Evolutionary conservation across 2,113 vertebrate species (phyloP).

Genomic region (Siphamia tubifer): DNA sequence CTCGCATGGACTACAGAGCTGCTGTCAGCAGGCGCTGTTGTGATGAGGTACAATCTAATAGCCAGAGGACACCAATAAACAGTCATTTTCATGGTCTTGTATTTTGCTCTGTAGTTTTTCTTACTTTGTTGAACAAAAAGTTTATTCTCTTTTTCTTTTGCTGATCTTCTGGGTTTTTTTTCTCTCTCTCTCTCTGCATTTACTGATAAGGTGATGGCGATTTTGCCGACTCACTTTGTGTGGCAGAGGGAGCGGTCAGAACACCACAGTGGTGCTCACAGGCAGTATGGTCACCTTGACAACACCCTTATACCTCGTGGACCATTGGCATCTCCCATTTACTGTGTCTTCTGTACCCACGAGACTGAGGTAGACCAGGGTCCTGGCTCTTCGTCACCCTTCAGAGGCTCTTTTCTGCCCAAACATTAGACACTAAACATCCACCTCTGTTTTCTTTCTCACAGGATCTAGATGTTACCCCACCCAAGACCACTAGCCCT

Average conservation of each 20-base stretch:
- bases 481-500: background rate
- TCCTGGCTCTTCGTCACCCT: background rate
- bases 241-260: constrained; percentile 89
- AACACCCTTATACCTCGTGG: constrained; percentile 78
- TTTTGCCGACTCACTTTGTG: constrained; percentile 87
- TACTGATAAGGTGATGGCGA: constrained; percentile 89
- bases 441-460: background rate
- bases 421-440: background rate
- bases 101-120: constrained; percentile 8
- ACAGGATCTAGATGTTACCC: constrained; percentile 49
- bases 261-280: constrained; percentile 88
- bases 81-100: background rate
- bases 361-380: background rate
- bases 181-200: background rate
- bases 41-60: constrained; percentile 85
- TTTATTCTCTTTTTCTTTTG: background rate
- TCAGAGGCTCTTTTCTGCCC: background rate
- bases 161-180: background rate
- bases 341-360: constrained; percentile 84
- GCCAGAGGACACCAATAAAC: constrained; percentile 6
- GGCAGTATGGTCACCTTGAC: constrained; percentile 73
- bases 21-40: constrained; percentile 95
- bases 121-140: background rate
- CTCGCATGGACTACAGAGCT: constrained; percentile 90
- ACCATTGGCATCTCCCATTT: constrained; percentile 80